Evolutionary conservation across 2,888 invertebrate genomes (phyloP), one percentile per base, ranked within the genome.

Genomic region (Caprella mutica): DNA sequence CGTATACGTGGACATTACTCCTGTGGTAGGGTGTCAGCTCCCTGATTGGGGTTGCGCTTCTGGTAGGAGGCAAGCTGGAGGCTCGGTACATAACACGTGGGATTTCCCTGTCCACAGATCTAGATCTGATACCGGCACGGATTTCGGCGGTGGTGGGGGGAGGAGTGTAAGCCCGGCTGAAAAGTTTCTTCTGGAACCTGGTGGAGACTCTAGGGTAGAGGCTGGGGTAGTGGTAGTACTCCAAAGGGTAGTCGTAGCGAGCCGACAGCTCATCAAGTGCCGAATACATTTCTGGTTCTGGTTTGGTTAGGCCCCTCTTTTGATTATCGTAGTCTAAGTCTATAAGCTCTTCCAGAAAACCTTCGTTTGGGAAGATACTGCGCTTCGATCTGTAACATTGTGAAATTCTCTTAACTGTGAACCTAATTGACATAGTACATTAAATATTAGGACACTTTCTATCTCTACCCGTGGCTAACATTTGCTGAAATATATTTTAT

Each of bases 261-360:
- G 48, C 48, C 9, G 21, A 30, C 29, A 48, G 48, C 30, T 48
- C 48, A 21, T 48, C 48, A 23, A 29, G 29, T 5, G 48, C 48
- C 29, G 48, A 48, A 48, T 48, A 48, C 48, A 48, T 48, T 29
- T 48, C 48, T 48, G 48, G 55, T 44, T 44, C 44, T 33, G 35
- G 35, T 30, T 19, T 17, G 1, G 21, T 12, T 1, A 26, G 29
- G 5, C 58, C 61, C 12, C 46, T 56, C 8, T 51, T 44, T 6
- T 58, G 59, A n/a, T 58, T 53, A 21, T 59, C 62, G 52, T 63
- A 63, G 44, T 63, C 62, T 17, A 63, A 48, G 42, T 63, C 62
- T 35, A 59, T 58, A 44, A 63, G 54, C 51, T 63, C 59, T 8
- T 55, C 54, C 40, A 63, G 44, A 52, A 63, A 63, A 1, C 62